Evolutionary conservation across 1,140 invertebrate species (phyloP), one percentile per base, ranked within the genome.

Genomic region (Stenopsyche tienmushanensis): DNA sequence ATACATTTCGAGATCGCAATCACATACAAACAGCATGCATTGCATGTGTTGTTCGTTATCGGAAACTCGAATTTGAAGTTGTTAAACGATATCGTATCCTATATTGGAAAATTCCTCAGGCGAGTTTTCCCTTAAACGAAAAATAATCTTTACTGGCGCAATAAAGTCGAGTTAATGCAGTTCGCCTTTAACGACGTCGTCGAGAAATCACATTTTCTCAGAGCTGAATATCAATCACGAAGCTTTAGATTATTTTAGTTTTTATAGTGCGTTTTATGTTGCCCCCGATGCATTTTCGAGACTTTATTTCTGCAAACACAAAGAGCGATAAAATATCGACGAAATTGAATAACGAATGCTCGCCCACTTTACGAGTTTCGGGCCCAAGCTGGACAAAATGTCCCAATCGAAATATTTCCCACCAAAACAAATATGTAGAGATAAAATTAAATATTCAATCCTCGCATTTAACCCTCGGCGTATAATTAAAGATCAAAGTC

Each of bases 201-300:
- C 23, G 52, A 24, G 24, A 54, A 24, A 24, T 26, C 24, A 34
- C 17, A 54, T 26, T n/a, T 29, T 34, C 23, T 34, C 29, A 34
- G 5, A 7, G 5, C 29, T 34, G 29, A 34, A 34, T 34, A 17
- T 24, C 8, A 3, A 7, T 3, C 52, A 18, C 17, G 49, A 8
- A 15, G 8, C 9, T 42, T 21, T 21, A 24, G 55, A 58, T 58
- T 58, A 58, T 58, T 58, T 58, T 58, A 10, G 55, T 58, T 58
- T 58, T 58, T 58, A 58, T 58, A 44, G 55, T 39, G 17, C 3
- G 20, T 58, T 58, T 58, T 58, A 58, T 45, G 55, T 17, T 24
- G 17, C 3, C 21, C 25, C 24, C n/a, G 17, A 17, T 13, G 15
- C 34, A 34, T 34, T 58, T 58, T 58, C 55, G n/a, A 13, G n/a